Base-by-base conservation (phyloP, 2,113 vertebrate species). In the Lepidothrix coronata region DNA sequence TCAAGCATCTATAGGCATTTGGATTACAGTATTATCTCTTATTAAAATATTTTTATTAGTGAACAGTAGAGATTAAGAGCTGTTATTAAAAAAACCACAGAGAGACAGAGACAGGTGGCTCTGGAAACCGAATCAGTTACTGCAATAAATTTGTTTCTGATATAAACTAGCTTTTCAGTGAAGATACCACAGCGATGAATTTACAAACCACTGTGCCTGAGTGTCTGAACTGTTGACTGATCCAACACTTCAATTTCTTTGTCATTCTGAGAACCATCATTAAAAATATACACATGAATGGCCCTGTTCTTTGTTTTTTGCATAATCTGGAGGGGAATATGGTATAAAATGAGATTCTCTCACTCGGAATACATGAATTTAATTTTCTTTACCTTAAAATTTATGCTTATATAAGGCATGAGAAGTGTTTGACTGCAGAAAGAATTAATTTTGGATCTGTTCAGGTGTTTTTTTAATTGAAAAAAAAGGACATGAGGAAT, bases 211-310 rank as follows among this genome's bases (percentile, higher is more conserved):
- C 18, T 86, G 67, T 84, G 65, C 71, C 94, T 75, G 92, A 89
- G 73, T 54, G 67, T 91, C 46, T 81, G 43, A 85, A 87, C 44
- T 93, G 76, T 11, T 62, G 88, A 91, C 27, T 89, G 85, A 95
- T 83, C 54, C 46, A 92, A 71, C 72, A 84, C 78, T 95, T 93
- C 44, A 66, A 81, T 78, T 92, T 96, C 75, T 87, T 91, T 83
- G 85, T 90, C 85, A 88, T 61, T 94, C 52, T 54, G 49, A 91
- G 82, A 89, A 24, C 16, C 70, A 83, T 80, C 89, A 93, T 90
- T 96, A 95, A 96, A 97, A 95, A 96, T 91, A 94, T 5, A 95
- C 91, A 82, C 55, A 93, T 87, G 91, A 89, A 87, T 84, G 85
- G 66, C 63, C 78, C 71, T 89, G 83, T n/a, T 85, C 66, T 70